A percentile compares a stretch with the other conserved stretches of the same genome.
Evolutionary conservation across 1,140 invertebrate genomes (phyloP).

Genomic region (Andrena cerasifolii): DNA sequence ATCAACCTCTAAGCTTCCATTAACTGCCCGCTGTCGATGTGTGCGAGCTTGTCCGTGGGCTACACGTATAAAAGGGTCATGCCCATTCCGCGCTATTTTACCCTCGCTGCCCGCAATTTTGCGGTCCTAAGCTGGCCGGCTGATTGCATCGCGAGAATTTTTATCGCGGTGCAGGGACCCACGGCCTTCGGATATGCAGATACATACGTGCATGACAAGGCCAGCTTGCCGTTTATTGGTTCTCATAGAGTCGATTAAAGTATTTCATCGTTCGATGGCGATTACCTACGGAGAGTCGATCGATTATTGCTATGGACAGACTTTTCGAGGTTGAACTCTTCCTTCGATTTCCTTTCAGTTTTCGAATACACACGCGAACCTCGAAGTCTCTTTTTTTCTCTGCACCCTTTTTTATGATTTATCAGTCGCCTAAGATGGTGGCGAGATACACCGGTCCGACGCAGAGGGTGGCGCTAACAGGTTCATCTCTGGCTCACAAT

Average conservation of each 20-base stretch:
- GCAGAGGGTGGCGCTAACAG: slow-evolving; percentile 60
- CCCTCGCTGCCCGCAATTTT: slow-evolving; percentile 59
- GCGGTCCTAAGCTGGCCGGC: slow-evolving; percentile 52
- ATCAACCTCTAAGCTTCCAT: slow-evolving; percentile 71
- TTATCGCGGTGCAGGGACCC: not conserved
- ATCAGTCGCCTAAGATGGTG: slow-evolving; percentile 30
- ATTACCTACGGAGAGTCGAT: not conserved
- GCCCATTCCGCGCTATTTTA: slow-evolving; percentile 41
- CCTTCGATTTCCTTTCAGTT: too few relatives aligned
- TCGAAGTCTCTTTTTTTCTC: too few relatives aligned
- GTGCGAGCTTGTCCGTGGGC: slow-evolving; percentile 19
- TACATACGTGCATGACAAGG: not conserved
- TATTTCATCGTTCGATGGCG: not conserved
- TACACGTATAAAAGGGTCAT: slow-evolving; percentile 35
- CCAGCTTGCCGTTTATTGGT: not conserved
- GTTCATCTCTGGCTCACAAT: slow-evolving; percentile 58
- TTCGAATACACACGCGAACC: too few relatives aligned
- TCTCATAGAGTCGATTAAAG: not conserved
- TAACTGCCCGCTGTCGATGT: slow-evolving; percentile 38
- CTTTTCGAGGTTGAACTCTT: too few relatives aligned
- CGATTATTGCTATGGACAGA: too few relatives aligned
- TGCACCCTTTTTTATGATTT: not conserved
- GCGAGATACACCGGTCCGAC: slow-evolving; percentile 32
- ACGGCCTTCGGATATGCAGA: not conserved
- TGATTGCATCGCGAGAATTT: slow-evolving; percentile 57